phyloP scores from a whole-genome alignment of 2,113 vertebrate species.

The Gobiocypris rarus region DNA sequence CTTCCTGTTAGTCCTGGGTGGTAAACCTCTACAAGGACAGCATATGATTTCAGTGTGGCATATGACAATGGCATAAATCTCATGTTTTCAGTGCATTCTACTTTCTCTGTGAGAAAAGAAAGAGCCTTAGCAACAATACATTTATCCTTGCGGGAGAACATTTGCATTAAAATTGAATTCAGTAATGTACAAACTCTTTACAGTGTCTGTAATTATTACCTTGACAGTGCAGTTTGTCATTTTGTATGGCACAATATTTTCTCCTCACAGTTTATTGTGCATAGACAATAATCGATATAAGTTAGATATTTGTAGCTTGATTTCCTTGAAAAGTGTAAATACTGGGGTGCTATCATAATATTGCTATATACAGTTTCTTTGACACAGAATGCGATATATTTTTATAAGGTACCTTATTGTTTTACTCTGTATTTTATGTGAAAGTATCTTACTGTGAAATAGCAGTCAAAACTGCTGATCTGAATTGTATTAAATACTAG shows the following conservation, averaged over 20 bases:
- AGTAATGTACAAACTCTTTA: neutral
- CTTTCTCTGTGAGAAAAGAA: constrained; percentile 32
- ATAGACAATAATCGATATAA: too few species aligned
- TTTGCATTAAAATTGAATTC: neutral
- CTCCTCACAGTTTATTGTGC: too few species aligned
- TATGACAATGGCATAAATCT: constrained; percentile 71
- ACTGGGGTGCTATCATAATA: too few species aligned
- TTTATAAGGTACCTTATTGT: neutral
- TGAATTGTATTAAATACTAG: neutral
- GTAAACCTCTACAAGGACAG: constrained; percentile 72
- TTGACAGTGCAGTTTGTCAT: neutral
- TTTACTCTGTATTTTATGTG: neutral
- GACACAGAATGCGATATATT: too few species aligned
- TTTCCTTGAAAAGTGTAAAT: too few species aligned
- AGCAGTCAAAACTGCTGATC: neutral
- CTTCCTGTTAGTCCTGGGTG: constrained; percentile 80
- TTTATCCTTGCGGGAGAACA: neutral
- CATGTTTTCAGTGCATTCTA: neutral
- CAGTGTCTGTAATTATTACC: neutral
- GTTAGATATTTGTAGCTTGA: too few species aligned
- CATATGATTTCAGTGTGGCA: constrained; percentile 78
- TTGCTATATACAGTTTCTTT: too few species aligned
- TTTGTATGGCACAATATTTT: too few species aligned
- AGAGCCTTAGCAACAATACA: neutral
- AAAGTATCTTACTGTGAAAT: neutral